Conservation (phyloP, 2,113 vertebrate species). For the Chitala chitala region DNA sequence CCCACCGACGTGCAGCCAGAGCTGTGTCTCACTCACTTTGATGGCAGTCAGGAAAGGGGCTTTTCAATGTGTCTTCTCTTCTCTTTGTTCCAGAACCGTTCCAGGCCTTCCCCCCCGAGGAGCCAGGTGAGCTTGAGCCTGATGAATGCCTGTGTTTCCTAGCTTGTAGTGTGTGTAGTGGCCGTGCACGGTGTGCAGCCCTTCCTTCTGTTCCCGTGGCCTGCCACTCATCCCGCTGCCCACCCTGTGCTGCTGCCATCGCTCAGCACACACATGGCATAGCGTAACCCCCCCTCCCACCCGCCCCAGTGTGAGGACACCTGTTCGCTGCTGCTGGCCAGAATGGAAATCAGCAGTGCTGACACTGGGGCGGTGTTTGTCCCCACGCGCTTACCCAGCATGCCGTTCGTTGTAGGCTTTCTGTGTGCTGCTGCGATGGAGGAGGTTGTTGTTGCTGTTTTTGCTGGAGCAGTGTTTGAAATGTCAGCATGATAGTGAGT, state of each 20-base stretch:
- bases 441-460: neutral
- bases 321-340: neutral
- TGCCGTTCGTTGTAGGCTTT: neutral
- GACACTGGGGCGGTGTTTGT: neutral
- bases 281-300: neutral
- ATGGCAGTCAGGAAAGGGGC: no score
- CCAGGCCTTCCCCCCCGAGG: slow-evolving; percentile 80
- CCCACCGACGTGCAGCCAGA: neutral
- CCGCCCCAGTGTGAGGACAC: neutral
- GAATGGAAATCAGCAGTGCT: neutral
- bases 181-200: slow-evolving; percentile 43
- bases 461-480: neutral
- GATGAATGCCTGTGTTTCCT: slow-evolving; percentile 52
- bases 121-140: slow-evolving; percentile 60
- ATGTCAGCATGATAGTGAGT: neutral
- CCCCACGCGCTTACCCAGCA: neutral
- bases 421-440: no score
- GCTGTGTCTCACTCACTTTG: neutral
- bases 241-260: neutral
- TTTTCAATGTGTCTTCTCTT: no score
- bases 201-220: slow-evolving; percentile 14
- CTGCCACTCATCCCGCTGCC: neutral
- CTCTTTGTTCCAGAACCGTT: slow-evolving; percentile 76
- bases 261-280: neutral
- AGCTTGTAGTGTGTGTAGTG: slow-evolving; percentile 43